These are phyloP conservation scores for Tetragnatha versicolor DNA, from an alignment of 1,140 invertebrate genomes.

Conservation along the genomic window DNA sequence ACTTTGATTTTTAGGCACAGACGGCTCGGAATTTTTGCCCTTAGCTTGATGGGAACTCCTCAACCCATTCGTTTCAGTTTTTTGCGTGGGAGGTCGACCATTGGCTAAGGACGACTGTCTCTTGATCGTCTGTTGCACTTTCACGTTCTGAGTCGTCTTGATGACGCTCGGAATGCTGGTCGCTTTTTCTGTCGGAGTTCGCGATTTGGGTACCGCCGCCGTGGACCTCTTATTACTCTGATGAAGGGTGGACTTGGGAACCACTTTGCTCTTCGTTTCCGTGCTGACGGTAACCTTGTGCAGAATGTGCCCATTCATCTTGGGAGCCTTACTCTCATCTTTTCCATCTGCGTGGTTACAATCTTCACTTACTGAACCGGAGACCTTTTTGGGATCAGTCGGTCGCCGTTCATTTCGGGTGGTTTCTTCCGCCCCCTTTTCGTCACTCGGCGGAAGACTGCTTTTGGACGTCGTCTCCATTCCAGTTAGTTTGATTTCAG, in stretches of 20 bases:
- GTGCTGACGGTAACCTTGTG: slow-evolving; percentile 46
- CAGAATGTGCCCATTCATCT: slow-evolving; percentile 12
- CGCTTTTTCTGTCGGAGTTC: not conserved
- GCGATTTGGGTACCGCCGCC: slow-evolving; percentile 4
- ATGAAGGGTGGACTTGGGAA: slow-evolving; percentile 1
- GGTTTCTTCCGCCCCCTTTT: not conserved
- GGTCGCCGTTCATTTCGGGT: not conserved
- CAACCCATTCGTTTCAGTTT: not conserved
- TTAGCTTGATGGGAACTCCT: not conserved
- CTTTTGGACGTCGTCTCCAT: not conserved
- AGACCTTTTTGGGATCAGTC: not conserved
- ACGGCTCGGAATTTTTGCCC: not conserved
- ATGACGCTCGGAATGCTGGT: slow-evolving; percentile 33
- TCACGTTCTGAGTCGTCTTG: slow-evolving; percentile 45
- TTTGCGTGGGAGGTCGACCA: not conserved
- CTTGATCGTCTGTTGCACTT: slow-evolving; percentile 31
- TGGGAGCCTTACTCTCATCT: not conserved
- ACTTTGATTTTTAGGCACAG: not conserved
- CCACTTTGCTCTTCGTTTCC: slow-evolving; percentile 30
- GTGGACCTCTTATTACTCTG: not conserved
- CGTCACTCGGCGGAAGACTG: not conserved
- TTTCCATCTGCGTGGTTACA: not conserved
- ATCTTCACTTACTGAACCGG: no score
- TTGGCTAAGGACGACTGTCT: not conserved
- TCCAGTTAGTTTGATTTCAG: not conserved